A percentile compares a stretch with the other conserved stretches of the same genome.
Evolutionary conservation across 37 sponge, comb jelly and placozoan genomes (phyloP).

Genomic region (Ephydatia muelleri): DNA sequence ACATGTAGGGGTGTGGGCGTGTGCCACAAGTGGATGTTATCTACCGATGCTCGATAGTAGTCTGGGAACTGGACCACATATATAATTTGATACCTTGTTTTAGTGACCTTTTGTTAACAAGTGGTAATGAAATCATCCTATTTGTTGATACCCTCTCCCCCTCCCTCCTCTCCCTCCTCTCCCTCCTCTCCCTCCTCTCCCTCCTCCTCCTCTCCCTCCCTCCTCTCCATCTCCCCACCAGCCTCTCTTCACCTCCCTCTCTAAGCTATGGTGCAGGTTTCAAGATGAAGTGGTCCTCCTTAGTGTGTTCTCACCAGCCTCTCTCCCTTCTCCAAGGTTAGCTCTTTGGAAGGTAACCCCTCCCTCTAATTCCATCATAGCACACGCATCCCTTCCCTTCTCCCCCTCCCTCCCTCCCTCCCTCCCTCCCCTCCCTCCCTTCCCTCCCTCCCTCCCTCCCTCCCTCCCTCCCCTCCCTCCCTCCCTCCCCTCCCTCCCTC

Average conservation of each 20-base stretch:
- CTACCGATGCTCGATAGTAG: not conserved
- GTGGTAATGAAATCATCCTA: not conserved
- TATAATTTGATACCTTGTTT: conserved; percentile 7
- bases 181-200: not conserved
- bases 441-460: not conserved
- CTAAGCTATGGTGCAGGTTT: conserved; percentile 85
- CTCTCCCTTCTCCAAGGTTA: conserved; percentile 77
- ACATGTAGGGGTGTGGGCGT: too few relatives aligned
- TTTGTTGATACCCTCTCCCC: not conserved
- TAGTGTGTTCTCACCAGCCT: conserved; percentile 87
- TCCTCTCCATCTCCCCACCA: conserved; percentile 5
- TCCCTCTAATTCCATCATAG: not conserved
- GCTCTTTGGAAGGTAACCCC: not conserved
- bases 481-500: not conserved
- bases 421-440: not conserved
- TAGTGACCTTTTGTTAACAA: not conserved
- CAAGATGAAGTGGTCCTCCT: conserved; percentile 97
- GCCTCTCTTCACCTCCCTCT: conserved; percentile 87
- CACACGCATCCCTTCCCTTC: not conserved
- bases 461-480: not conserved
- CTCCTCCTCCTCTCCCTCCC: not conserved
- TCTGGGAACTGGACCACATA: not conserved
- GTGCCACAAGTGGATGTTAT: not conserved
- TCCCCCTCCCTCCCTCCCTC: not conserved
- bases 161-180: not conserved